phyloP scores from a whole-genome alignment of 2,888 invertebrate genomes.

The Thysanoteuthis rhombus region DNA sequence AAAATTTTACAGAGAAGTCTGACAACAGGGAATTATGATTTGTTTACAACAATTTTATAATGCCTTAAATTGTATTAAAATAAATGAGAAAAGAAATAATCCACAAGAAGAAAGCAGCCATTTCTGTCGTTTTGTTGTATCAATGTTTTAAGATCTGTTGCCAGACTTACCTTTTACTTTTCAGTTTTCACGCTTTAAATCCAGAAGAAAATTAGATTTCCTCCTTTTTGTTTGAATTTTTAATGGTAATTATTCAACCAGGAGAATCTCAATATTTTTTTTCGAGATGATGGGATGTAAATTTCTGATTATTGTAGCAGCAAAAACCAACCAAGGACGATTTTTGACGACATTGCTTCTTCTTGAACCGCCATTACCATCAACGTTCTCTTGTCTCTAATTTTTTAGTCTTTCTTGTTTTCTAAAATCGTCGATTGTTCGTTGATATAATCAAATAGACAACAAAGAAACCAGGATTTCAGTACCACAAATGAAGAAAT shows the following conservation, averaged over 20 bases:
- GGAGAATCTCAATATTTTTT: background rate
- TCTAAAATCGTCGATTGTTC: background rate
- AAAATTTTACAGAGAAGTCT: background rate
- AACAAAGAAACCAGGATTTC: background rate
- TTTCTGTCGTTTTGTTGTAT: no score
- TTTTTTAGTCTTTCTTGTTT: no score
- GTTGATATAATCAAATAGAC: background rate
- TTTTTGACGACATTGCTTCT: no score
- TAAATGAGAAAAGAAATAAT: background rate
- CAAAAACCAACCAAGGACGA: no score
- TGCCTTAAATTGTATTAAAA: background rate
- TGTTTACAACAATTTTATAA: background rate
- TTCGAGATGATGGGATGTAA: no score
- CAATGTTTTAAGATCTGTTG: slow-evolving; percentile 1
- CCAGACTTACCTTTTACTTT: background rate
- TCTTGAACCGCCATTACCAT: no score
- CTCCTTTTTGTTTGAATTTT: background rate
- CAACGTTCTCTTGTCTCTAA: no score
- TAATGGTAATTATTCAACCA: background rate
- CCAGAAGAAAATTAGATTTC: background rate
- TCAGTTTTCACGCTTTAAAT: background rate
- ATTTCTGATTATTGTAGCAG: no score
- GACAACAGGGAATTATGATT: background rate
- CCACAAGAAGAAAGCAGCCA: background rate
- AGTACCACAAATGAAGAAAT: background rate